Percentiles rank a stretch among this genome's conserved stretches.
Conservation (phyloP, 2,888 invertebrate genomes). For the Notodonta dromedarius region DNA sequence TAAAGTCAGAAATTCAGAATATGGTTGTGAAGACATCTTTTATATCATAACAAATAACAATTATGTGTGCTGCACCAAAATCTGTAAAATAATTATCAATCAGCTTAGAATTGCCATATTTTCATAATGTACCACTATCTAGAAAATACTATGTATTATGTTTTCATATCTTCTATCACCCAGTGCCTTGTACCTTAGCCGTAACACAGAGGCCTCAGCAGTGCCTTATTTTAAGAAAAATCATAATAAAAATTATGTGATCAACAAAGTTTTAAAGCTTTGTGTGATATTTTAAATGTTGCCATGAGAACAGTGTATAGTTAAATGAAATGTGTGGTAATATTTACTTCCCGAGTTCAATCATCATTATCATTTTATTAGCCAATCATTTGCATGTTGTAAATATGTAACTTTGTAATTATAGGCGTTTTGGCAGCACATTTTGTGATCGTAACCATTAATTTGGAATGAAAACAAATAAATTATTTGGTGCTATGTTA, state of each 20-base stretch:
- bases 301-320: conserved; percentile 15
- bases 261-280: too few relatives aligned
- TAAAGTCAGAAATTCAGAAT: conserved; percentile 23
- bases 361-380: conserved; percentile 9
- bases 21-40: conserved; percentile 14
- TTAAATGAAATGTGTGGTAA: conserved; percentile 5
- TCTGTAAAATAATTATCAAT: not conserved
- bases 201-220: conserved; percentile 7
- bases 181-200: not conserved
- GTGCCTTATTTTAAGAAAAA: conserved; percentile 33
- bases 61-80: conserved; percentile 4
- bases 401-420: conserved; percentile 36
- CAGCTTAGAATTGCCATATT: not conserved
- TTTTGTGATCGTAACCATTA: conserved; percentile 38
- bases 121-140: not conserved
- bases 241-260: conserved; percentile 26
- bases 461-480: conserved; percentile 55
- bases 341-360: not conserved
- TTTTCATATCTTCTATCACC: not conserved
- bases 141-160: not conserved
- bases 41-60: conserved; percentile 6
- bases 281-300: conserved; percentile 10
- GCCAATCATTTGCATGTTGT: conserved; percentile 39
- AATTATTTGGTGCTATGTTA: conserved; percentile 79
- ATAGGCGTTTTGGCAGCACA: conserved; percentile 39